Conservation (phyloP, 2,888 invertebrate genomes). For the Spilosoma lubricipeda region DNA sequence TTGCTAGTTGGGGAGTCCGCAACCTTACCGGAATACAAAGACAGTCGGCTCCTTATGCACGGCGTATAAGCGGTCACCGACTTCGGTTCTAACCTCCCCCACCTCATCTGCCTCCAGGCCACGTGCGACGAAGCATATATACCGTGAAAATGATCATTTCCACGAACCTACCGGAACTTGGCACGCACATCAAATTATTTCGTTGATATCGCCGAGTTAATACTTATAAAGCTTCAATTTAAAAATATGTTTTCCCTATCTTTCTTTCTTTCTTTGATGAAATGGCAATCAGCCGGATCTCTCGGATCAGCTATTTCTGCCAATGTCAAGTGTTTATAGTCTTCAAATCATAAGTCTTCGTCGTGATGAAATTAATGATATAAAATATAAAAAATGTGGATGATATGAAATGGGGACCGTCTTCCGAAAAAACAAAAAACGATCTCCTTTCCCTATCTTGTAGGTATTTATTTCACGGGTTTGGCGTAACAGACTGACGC, state of each 20-base stretch:
- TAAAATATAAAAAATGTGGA: too few relatives aligned
- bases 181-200: constrained; percentile 49
- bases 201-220: constrained; percentile 32
- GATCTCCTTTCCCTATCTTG: background rate
- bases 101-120: constrained; percentile 56
- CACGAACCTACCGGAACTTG: constrained; percentile 78
- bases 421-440: too few relatives aligned
- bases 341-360: too few relatives aligned
- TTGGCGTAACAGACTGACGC: too few relatives aligned
- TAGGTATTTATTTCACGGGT: too few relatives aligned
- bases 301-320: too few relatives aligned
- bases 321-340: too few relatives aligned
- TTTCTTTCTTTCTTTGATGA: too few relatives aligned
- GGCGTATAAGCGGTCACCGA: constrained; percentile 80
- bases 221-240: constrained; percentile 17
- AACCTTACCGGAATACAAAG: constrained; percentile 80
- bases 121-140: constrained; percentile 70
- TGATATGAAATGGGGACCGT: too few relatives aligned
- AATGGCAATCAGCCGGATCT: too few relatives aligned
- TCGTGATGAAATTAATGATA: too few relatives aligned
- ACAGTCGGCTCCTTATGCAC: constrained; percentile 74
- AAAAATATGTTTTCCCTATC: background rate
- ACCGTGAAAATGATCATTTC: constrained; percentile 81
- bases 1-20: constrained; percentile 75
- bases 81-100: constrained; percentile 59